These are phyloP conservation scores for Pseudanteris insignis DNA, from an alignment of 2,888 invertebrate genomes.

Conservation along the genomic window DNA sequence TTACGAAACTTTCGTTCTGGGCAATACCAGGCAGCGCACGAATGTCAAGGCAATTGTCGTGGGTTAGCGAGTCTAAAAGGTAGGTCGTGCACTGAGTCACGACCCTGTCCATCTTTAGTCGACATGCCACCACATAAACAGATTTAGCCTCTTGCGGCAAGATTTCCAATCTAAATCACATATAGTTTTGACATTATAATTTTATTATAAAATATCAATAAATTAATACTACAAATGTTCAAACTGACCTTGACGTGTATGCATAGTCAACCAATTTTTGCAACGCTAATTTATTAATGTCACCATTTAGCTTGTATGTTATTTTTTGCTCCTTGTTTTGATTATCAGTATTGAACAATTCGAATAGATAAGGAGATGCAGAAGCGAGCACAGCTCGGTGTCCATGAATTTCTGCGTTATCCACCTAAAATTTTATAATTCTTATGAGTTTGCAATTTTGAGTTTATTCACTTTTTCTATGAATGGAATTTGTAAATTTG, in stretches of 20 bases:
- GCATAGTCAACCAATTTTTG: slow-evolving; percentile 83
- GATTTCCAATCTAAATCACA: slow-evolving; percentile 49
- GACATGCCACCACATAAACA: slow-evolving; percentile 82
- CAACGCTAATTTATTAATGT: slow-evolving; percentile 75
- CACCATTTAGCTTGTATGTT: slow-evolving; percentile 73
- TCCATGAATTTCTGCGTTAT: slow-evolving; percentile 76
- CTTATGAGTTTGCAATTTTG: no score
- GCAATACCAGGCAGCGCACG: slow-evolving; percentile 70
- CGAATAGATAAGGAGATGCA: slow-evolving; percentile 80
- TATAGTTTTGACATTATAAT: no score
- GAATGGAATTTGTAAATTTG: no score
- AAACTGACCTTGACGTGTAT: slow-evolving; percentile 78
- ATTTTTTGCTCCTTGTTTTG: slow-evolving; percentile 58
- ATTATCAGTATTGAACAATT: slow-evolving; percentile 73
- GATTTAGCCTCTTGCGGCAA: slow-evolving; percentile 72
- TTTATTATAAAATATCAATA: no score
- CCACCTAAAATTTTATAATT: slow-evolving; percentile 69
- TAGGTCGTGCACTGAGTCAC: slow-evolving; percentile 77
- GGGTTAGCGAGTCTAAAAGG: slow-evolving; percentile 67
- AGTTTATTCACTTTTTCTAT: no score
- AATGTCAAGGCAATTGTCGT: slow-evolving; percentile 71
- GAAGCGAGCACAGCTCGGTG: slow-evolving; percentile 84
- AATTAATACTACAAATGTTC: no score
- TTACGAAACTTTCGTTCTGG: slow-evolving; percentile 69
- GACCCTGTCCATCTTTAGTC: slow-evolving; percentile 79